Percentiles rank a stretch among this genome's conserved stretches.
phyloP scores from a whole-genome alignment of 2,888 invertebrate species.

The Deroplatys truncata region DNA sequence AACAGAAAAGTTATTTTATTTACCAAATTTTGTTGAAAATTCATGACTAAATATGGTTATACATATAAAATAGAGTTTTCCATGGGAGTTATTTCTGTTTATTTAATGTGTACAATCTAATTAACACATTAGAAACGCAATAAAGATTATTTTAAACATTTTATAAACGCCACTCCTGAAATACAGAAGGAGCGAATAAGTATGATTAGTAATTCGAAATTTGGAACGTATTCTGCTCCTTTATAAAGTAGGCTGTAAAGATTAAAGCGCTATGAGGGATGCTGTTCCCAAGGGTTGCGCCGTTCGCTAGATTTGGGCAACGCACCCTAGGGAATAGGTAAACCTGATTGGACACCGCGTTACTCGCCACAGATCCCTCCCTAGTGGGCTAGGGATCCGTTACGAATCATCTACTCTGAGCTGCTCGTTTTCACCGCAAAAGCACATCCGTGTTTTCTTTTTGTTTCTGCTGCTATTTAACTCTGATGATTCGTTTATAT shows the following conservation, averaged over 20 bases:
- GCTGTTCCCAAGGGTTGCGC: not conserved
- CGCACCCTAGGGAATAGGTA: not conserved
- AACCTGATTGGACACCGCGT: not conserved
- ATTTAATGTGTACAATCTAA: no score
- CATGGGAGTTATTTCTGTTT: no score
- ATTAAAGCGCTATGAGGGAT: not conserved
- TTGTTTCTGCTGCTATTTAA: not conserved
- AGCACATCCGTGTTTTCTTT: not conserved
- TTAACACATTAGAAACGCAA: no score
- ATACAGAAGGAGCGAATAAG: no score
- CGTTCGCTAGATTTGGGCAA: not conserved
- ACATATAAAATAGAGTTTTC: no score
- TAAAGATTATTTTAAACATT: no score
- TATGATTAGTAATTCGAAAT: not conserved
- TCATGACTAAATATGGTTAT: no score
- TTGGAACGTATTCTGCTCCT: not conserved
- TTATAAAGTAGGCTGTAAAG: not conserved
- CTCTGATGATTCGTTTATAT: not conserved
- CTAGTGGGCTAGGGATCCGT: not conserved
- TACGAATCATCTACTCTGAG: not conserved
- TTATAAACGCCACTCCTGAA: no score
- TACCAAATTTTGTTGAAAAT: no score
- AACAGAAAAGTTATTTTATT: no score
- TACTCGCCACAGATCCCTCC: not conserved
- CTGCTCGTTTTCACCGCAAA: not conserved